Evolutionary conservation across 1,140 invertebrate species (phyloP).

Genomic region (Hyles vespertilio): DNA sequence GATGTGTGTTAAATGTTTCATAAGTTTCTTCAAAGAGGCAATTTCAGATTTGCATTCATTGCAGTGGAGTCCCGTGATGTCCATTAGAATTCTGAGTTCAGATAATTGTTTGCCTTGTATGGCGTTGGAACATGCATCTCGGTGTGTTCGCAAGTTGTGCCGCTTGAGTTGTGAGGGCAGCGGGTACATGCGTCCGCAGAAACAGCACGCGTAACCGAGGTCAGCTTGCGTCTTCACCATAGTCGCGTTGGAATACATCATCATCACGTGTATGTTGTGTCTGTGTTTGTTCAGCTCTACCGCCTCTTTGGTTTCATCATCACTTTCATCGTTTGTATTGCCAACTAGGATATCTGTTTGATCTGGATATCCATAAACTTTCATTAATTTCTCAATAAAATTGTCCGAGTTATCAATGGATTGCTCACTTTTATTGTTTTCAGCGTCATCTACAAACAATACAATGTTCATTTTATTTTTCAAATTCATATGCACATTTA

Average conservation of each 20-base stretch:
- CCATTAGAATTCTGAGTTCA: conserved; percentile 10
- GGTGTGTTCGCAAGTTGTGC: conserved; percentile 9
- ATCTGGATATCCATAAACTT: too few species aligned
- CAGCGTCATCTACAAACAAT: too few species aligned
- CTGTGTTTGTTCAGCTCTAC: too few species aligned
- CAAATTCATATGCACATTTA: too few species aligned
- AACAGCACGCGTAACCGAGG: conserved; percentile 12
- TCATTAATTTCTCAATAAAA: too few species aligned
- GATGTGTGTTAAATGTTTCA: conserved; percentile 1
- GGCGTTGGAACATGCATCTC: background rate
- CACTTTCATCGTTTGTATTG: too few species aligned
- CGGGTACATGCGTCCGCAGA: conserved; percentile 8
- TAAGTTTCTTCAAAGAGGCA: conserved; percentile 9
- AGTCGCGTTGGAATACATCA: conserved; percentile 13
- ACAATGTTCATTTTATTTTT: too few species aligned
- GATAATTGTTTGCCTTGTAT: background rate
- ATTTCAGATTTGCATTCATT: conserved; percentile 8
- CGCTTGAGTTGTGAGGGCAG: conserved; percentile 3
- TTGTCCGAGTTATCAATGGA: too few species aligned
- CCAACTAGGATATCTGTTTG: too few species aligned
- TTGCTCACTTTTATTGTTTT: too few species aligned
- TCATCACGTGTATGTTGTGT: background rate
- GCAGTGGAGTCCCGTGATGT: conserved; percentile 18
- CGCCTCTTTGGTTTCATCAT: too few species aligned
- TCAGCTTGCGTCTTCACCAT: conserved; percentile 8